Evolutionary conservation across 2,888 invertebrate genomes (phyloP), one percentile per base, ranked within the genome.

Genomic region (Ferrisia virgata): DNA sequence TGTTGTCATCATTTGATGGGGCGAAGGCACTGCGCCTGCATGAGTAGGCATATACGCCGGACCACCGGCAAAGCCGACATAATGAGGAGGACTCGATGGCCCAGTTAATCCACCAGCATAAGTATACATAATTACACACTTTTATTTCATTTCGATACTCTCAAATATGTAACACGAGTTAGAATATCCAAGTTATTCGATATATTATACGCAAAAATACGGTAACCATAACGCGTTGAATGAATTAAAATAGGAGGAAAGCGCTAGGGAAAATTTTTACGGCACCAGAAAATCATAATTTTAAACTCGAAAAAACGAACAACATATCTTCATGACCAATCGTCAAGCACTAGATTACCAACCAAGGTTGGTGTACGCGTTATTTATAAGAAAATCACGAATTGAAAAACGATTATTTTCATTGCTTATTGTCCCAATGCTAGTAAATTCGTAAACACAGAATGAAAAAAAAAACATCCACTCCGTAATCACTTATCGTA

Each of bases 341-440:
- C 64, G 28, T 64, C 28, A 8, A 33, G 22, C 36, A 76, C 72
- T 76, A 36, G 1, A 18, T 36, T 36, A 36, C 36, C 9, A 36
- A 11, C 31, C 80, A 80, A 47, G 47, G 80, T 53, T 80, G 47
- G 18, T 28, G 31, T 53, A 18, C 31, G 43, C n/a, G 15, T 78
- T 80, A 80, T 80, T 80, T 80, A 80, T 43, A 80, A 15, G 80
- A 53, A 80, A 80, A 80, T 80, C 80, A 80, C 80, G 80, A 80
- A 80, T 47, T 80, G 13, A 53, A 47, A 80, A 80, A 47, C 80
- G 28, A 80, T 80, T 80, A 80, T 80, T 53, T 53, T 53, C 53
- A n/a, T 33, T 80, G 43, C 47, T 47, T 28, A 33, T 18, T 80
- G 43, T 80, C 31, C 80, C 9, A 25, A 31, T 31, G 33, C 33